Evolutionary conservation across 2,113 vertebrate genomes (phyloP), one percentile per base, ranked within the genome.

Genomic region (Trichechus manatus): DNA sequence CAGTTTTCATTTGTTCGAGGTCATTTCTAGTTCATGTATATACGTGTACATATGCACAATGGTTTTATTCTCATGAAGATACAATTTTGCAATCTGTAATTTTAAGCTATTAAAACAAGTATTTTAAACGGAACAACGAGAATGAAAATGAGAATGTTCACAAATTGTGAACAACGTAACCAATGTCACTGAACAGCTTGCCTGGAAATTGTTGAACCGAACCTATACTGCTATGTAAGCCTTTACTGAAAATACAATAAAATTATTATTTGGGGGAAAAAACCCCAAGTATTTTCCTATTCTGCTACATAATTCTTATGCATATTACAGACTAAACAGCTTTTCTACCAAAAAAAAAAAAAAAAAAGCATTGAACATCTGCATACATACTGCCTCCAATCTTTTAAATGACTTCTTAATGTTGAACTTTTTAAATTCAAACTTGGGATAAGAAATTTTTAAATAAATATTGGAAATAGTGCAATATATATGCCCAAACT

Each of bases 1-100:
- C 23, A 50, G 42, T 72, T 89, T 95, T 95, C 42, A 90, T 74
- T 39, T 87, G 64, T 74, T 89, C 31, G 83, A 79, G n/a, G 84
- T 90, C 25, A 64, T 66, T 83, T 89, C n/a, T 59, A 87, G 47
- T 84, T 3, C 6, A 63, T 59, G 33, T 53, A 86, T 6, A 61
- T 1, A 94, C 6, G 33, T 29, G 89, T 2, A 87, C 1, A 77
- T 22, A 42, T 20, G 94, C 22, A 77, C 39, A 39, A 39, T 10
- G 17, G 27, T 23, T 87, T 89, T 80, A 81, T 44, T 91, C 59
- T 4, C 33, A 0, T 64, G 63, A 95, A 91, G 29, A 85, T 77
- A 56, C 23, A 66, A 22, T 72, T 72, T 0, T 82, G 25, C 11
- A 89, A 1, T 50, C 14, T 80, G 4, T 50, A 83, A 96, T 82